Evolutionary conservation across 2,888 invertebrate species (phyloP).

Genomic region (Torymus auratus): DNA sequence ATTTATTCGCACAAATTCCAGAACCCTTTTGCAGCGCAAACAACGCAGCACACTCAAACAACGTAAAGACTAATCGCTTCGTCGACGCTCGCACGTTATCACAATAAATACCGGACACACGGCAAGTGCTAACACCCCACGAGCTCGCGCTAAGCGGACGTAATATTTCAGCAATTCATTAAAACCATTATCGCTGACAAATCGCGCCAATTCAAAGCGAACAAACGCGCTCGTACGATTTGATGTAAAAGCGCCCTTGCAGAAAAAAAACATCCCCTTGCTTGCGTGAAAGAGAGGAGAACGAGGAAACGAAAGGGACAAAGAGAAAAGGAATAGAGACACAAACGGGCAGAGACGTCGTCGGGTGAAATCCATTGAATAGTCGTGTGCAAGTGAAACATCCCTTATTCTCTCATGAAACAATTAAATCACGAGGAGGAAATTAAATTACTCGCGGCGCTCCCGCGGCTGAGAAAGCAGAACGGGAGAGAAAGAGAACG

Average conservation of each 20-base stretch:
- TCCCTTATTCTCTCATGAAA: conserved; percentile 35
- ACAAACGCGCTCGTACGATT: background rate
- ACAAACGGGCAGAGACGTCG: background rate
- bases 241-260: background rate
- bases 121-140: background rate
- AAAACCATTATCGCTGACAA: conserved; percentile 21
- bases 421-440: conserved; percentile 50
- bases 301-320: background rate
- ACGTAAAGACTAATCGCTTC: too few species aligned
- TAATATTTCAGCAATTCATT: conserved; percentile 35
- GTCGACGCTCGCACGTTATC: too few species aligned
- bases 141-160: background rate
- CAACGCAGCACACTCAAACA: too few species aligned
- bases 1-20: too few species aligned
- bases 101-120: background rate
- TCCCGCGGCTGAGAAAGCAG: background rate
- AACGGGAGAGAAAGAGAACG: too few species aligned
- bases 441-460: conserved; percentile 44
- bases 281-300: background rate
- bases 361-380: conserved; percentile 25
- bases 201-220: conserved; percentile 19
- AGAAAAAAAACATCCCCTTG: too few species aligned
- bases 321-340: background rate
- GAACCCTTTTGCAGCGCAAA: too few species aligned
- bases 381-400: background rate